Conservation (phyloP, 2,113 vertebrate species). For the Hassar affinis region DNA sequence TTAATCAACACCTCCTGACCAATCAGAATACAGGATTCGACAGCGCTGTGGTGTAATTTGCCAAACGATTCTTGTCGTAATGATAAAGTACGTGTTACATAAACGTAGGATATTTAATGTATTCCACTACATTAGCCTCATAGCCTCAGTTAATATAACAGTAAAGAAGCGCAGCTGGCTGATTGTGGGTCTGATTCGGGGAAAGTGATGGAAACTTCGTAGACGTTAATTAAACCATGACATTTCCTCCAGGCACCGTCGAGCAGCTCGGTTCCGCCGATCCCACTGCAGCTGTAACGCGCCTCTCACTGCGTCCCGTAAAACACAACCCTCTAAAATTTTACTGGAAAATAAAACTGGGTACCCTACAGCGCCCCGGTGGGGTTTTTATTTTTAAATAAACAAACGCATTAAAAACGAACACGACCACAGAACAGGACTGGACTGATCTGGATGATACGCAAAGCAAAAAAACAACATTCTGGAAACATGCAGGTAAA, state of each 20-base stretch:
- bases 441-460: neutral
- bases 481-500: slow-evolving; percentile 27
- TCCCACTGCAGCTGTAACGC: neutral
- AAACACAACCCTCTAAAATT: slow-evolving; percentile 1
- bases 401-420: neutral
- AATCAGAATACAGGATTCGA: neutral
- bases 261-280: too few species aligned
- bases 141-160: neutral
- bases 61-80: neutral
- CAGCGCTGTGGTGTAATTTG: neutral
- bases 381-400: neutral
- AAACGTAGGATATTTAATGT: neutral
- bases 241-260: neutral
- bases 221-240: neutral
- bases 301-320: neutral
- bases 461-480: neutral
- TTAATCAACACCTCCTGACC: neutral
- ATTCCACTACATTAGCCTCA: neutral
- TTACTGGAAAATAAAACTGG: slow-evolving; percentile 14
- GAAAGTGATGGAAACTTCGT: too few species aligned
- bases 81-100: neutral
- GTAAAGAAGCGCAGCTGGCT: too few species aligned
- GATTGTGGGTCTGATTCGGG: neutral
- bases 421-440: neutral
- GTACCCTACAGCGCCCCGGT: slow-evolving; percentile 3